Evolutionary conservation across 2,113 vertebrate genomes (phyloP), one percentile per base, ranked within the genome.

Genomic region (Origma solitaria): DNA sequence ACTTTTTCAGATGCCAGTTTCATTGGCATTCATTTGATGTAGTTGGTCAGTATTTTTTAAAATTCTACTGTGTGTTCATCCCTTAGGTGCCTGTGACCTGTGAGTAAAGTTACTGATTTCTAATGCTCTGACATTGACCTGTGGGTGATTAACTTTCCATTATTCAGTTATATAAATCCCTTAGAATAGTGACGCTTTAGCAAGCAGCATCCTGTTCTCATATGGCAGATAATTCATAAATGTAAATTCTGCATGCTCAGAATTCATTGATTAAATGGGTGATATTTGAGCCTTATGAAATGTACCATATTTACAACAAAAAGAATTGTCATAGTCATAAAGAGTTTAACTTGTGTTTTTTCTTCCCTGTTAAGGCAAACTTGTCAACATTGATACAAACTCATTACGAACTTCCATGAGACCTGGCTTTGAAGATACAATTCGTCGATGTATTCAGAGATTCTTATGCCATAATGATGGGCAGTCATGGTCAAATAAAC

Each of bases 301-400:
- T 25, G 14, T 45, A 44, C 40, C 4, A 1, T 76, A 19, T 57
- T 68, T 70, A 40, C 65, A n/a, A n/a, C 8, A 13, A 33, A n/a
- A 85, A 73, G 33, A 25, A 35, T 47, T 84, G 38, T 10, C 35
- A 11, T 24, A 31, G 27, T 57, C 38, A 30, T 18, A 15, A 73
- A 27, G 64, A 87, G 6, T 62, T 81, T 65, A 57, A 65, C 7
- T 70, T 80, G 16, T 14, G 6, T 40, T 6, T 86, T 92, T 94
- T 94, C n/a, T 93, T 94, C 96, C 87, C 30, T 86, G 30, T 90
- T 72, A 82, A 99, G 99, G 99, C 92, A 99, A 99, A 89, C 98
- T 99, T 81, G 98, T 99, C 92, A 99, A 99, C 96, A 99, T 99
- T 31, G 99, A 99, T 88, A 99, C 99, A 84, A 98, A 98, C 94